A percentile compares a stretch with the other conserved stretches of the same genome.
phyloP scores from a whole-genome alignment of 2,113 vertebrate genomes.

The Triplophysa tibetana region DNA sequence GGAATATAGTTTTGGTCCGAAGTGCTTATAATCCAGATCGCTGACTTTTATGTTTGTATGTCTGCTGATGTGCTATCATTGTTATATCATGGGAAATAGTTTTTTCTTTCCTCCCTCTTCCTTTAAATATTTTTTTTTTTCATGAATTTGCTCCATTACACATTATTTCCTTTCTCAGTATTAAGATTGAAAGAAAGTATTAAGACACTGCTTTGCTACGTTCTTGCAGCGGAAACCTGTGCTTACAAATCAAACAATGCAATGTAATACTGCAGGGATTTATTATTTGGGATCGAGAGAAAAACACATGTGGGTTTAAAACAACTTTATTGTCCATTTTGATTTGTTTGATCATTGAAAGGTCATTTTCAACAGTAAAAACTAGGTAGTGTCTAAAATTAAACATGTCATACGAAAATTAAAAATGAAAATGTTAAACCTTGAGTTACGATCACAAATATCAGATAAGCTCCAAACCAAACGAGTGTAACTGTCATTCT shows the following conservation, averaged over 20 bases:
- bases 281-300: background rate
- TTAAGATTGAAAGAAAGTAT: constrained; percentile 64
- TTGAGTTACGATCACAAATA: background rate
- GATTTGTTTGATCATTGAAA: background rate
- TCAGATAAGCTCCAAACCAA: constrained; percentile 22
- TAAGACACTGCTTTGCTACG: constrained; percentile 42
- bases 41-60: constrained; percentile 44
- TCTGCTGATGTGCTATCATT: constrained; percentile 58
- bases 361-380: constrained; percentile 24
- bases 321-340: background rate
- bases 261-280: background rate
- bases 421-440: constrained; percentile 22
- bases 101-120: constrained; percentile 43
- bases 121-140: constrained; percentile 72
- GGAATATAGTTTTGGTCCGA: constrained; percentile 72
- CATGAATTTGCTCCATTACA: constrained; percentile 71
- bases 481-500: constrained; percentile 19
- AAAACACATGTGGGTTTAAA: constrained; percentile 19
- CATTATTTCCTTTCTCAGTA: constrained; percentile 52
- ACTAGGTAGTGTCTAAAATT: constrained; percentile 22
- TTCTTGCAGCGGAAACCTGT: background rate
- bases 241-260: no score
- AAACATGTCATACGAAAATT: constrained; percentile 8
- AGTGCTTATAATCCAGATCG: constrained; percentile 63
- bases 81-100: constrained; percentile 47